These are phyloP conservation scores for Labeo calbasu DNA, from an alignment of 2,797 vertebrate species.

Conservation along the genomic window DNA sequence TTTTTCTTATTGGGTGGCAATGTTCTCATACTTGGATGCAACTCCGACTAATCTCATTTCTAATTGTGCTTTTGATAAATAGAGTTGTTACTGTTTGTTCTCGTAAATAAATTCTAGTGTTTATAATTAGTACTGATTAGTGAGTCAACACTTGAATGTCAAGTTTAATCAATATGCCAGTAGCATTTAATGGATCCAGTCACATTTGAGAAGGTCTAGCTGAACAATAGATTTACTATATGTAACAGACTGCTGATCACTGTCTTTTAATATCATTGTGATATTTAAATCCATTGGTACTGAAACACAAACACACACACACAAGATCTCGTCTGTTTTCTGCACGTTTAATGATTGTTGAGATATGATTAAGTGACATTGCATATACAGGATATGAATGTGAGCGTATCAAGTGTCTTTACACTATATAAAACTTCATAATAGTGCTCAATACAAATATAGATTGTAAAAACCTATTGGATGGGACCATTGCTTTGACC, in stretches of 20 bases:
- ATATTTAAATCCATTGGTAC: not conserved
- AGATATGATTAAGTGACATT: conserved; percentile 46
- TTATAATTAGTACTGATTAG: conserved; percentile 4
- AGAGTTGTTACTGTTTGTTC: not conserved
- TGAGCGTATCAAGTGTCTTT: conserved; percentile 50
- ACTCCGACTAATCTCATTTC: not conserved
- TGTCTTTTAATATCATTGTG: not conserved
- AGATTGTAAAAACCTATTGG: conserved; percentile 39
- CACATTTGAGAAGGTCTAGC: not conserved
- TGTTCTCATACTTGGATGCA: not conserved
- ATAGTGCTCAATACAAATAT: conserved; percentile 55
- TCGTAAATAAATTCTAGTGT: not conserved
- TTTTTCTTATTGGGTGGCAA: too few species aligned
- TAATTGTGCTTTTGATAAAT: not conserved
- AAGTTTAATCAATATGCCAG: conserved; percentile 14
- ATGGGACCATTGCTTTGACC: conserved; percentile 38
- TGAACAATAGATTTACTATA: not conserved
- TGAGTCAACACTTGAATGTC: conserved; percentile 14
- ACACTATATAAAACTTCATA: conserved; percentile 54
- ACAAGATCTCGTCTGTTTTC: not conserved
- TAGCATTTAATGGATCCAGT: not conserved
- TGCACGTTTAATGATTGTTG: conserved; percentile 49
- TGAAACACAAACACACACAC: conserved; percentile 9
- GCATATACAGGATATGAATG: conserved; percentile 51
- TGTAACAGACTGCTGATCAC: not conserved